phyloP scores from a whole-genome alignment of 2,888 invertebrate genomes.

The Subacronicta megacephala region DNA sequence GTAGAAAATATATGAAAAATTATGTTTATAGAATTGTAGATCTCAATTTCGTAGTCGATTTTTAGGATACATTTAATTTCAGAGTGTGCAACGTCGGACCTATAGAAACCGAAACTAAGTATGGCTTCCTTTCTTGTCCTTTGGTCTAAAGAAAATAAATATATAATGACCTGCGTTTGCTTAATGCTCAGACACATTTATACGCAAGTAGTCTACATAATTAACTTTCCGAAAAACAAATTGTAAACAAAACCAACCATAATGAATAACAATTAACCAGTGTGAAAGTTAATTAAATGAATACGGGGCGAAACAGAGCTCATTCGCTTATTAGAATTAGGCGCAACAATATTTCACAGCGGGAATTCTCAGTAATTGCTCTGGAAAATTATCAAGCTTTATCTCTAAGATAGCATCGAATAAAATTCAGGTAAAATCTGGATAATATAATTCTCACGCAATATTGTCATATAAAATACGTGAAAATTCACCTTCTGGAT shows the following conservation, averaged over 20 bases:
- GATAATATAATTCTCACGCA: neutral
- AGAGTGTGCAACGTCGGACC: too few relatives aligned
- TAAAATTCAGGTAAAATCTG: neutral
- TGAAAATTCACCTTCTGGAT: too few relatives aligned
- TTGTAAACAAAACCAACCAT: neutral
- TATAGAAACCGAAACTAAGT: too few relatives aligned
- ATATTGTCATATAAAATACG: too few relatives aligned
- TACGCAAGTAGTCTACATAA: neutral
- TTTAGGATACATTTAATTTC: too few relatives aligned
- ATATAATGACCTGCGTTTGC: too few relatives aligned
- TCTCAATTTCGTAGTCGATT: too few relatives aligned
- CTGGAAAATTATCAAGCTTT: neutral
- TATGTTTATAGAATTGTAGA: too few relatives aligned
- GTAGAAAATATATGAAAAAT: too few relatives aligned
- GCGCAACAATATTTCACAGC: neutral
- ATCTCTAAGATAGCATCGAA: neutral
- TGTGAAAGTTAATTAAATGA: neutral
- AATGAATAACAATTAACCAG: slow-evolving; percentile 1
- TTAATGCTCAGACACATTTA: too few relatives aligned
- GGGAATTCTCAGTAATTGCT: neutral
- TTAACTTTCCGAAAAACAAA: neutral
- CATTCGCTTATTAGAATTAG: slow-evolving; percentile 1
- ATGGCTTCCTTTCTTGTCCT: too few relatives aligned
- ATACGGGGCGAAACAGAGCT: neutral
- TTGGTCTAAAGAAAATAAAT: too few relatives aligned